Evolutionary conservation across 2,113 vertebrate species (phyloP).

Genomic region (Bucco capensis): DNA sequence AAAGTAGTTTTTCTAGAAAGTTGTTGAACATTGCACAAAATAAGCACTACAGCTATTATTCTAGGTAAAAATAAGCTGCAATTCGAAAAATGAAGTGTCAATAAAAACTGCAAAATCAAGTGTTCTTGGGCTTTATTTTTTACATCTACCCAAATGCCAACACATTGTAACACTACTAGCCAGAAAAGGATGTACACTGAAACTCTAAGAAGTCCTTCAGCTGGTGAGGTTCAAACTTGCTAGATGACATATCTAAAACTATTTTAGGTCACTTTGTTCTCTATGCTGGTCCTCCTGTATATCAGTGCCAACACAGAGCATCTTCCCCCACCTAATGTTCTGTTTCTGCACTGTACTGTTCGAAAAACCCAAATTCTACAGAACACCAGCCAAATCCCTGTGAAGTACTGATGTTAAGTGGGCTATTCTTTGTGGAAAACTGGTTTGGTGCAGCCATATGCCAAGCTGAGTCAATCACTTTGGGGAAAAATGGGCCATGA

Average conservation of each 20-base stretch:
- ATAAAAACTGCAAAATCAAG: slow-evolving; percentile 13
- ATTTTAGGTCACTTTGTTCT: background rate
- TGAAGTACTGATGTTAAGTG: background rate
- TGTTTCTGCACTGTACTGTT: background rate
- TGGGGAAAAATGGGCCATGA: background rate
- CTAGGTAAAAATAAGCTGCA: background rate
- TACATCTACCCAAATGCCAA: background rate
- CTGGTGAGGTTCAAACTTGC: background rate
- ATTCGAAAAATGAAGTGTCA: background rate
- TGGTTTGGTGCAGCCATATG: background rate
- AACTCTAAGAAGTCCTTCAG: background rate
- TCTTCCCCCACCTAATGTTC: background rate
- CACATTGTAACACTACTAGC: background rate
- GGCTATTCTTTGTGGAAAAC: background rate
- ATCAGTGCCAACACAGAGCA: background rate
- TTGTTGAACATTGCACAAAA: background rate
- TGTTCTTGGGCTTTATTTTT: background rate
- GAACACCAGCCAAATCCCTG: background rate
- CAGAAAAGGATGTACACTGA: background rate
- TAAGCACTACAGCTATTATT: background rate
- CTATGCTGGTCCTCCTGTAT: background rate
- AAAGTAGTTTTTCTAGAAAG: background rate
- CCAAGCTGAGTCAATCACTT: background rate
- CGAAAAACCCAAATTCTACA: background rate
- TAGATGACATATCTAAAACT: background rate